phyloP scores from a whole-genome alignment of 2,888 invertebrate genomes.

The Tortrix viridana region DNA sequence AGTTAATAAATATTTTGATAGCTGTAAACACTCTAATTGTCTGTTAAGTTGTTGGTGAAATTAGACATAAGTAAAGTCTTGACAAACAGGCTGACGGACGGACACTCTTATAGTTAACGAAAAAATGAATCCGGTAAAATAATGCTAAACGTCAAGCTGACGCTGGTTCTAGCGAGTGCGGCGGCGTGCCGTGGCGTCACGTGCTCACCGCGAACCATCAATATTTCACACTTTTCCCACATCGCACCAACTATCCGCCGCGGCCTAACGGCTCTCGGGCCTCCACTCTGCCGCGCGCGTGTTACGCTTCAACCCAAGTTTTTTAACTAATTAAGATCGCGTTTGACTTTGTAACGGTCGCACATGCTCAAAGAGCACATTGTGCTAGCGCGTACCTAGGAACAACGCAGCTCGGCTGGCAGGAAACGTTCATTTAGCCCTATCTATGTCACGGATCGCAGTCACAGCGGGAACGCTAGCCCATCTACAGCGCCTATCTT shows the following conservation, averaged over 20 bases:
- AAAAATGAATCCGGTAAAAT: neutral
- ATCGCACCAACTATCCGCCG: slow-evolving; percentile 56
- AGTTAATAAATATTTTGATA: too few relatives aligned
- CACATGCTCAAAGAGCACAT: slow-evolving; percentile 32
- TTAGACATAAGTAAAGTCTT: too few relatives aligned
- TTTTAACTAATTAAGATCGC: slow-evolving; percentile 26
- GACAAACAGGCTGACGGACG: too few relatives aligned
- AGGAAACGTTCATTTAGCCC: slow-evolving; percentile 62
- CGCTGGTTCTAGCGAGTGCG: slow-evolving; percentile 12
- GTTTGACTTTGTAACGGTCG: slow-evolving; percentile 31
- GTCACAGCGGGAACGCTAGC: slow-evolving; percentile 54
- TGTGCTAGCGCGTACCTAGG: slow-evolving; percentile 43
- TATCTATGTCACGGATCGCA: slow-evolving; percentile 71
- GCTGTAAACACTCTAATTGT: too few relatives aligned
- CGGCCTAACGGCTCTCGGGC: slow-evolving; percentile 60
- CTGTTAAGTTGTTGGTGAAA: too few relatives aligned
- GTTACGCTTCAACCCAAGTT: slow-evolving; percentile 39
- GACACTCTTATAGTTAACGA: too few relatives aligned
- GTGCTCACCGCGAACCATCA: slow-evolving; percentile 64
- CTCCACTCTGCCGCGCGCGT: slow-evolving; percentile 48
- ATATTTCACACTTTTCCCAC: slow-evolving; percentile 74
- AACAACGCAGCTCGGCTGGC: slow-evolving; percentile 43
- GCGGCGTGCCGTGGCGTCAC: slow-evolving; percentile 44
- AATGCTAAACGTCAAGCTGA: neutral
- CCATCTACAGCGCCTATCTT: slow-evolving; percentile 62